Evolutionary conservation across 2,888 invertebrate species (phyloP).

Genomic region (Eugnorisma glareosa): DNA sequence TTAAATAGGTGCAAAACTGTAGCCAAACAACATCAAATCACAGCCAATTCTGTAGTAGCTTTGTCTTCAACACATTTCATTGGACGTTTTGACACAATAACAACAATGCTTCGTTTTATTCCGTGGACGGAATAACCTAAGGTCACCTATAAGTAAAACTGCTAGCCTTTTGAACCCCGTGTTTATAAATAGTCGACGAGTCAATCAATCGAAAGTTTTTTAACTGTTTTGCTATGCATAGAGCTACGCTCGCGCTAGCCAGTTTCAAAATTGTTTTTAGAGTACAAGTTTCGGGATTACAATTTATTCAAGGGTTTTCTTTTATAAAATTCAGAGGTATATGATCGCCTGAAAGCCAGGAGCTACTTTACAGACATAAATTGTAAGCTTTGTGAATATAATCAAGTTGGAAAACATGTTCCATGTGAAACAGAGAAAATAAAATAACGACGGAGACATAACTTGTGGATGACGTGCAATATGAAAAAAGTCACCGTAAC

Average conservation of each 20-base stretch:
- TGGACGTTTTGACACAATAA: not conserved
- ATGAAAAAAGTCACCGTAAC: not conserved
- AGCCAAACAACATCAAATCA: not conserved
- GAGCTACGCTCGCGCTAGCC: constrained; percentile 37
- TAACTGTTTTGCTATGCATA: constrained; percentile 67
- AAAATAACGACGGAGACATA: not conserved
- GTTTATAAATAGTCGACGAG: constrained; percentile 54
- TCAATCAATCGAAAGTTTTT: constrained; percentile 54
- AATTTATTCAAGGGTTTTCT: not conserved
- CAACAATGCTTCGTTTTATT: not conserved
- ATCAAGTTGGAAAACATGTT: not conserved
- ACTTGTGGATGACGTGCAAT: constrained; percentile 4
- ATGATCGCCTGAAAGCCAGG: not conserved
- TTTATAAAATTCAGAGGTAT: not conserved
- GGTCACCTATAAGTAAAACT: not conserved
- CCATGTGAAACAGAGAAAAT: not conserved
- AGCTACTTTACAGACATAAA: not conserved
- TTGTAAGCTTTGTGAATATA: not conserved
- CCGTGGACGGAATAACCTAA: not conserved
- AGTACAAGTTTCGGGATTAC: not conserved
- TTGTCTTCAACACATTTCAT: not conserved
- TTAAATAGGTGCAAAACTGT: not conserved
- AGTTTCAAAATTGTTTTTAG: not conserved
- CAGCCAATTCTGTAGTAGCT: not conserved
- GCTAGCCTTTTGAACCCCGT: not conserved